phyloP scores from a whole-genome alignment of 2,888 invertebrate species.

The Folsomia manolachei region DNA sequence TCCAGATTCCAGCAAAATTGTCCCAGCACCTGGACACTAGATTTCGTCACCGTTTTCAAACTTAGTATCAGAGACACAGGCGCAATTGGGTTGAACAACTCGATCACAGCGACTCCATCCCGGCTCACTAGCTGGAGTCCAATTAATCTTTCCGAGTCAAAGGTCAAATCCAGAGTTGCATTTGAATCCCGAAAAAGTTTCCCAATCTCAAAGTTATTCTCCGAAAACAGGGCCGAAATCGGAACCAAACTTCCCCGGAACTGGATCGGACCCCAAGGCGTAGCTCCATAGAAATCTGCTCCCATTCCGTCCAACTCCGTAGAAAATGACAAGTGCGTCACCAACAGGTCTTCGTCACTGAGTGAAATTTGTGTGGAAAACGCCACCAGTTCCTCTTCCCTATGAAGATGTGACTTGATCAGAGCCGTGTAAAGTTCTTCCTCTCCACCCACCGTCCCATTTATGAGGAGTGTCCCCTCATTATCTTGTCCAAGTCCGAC shows the following conservation, averaged over 20 bases:
- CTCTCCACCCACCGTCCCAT: constrained; percentile 28
- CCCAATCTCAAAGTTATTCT: constrained; percentile 15
- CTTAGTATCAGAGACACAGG: constrained; percentile 50
- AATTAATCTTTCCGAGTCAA: constrained; percentile 39
- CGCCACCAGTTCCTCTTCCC: neutral
- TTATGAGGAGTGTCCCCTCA: constrained; percentile 20
- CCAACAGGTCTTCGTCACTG: neutral
- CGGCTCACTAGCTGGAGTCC: constrained; percentile 43
- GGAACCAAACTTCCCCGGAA: constrained; percentile 31
- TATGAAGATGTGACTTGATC: neutral
- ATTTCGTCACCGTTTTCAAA: constrained; percentile 35
- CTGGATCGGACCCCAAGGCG: constrained; percentile 40
- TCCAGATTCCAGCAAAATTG: constrained; percentile 52
- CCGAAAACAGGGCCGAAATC: constrained; percentile 29
- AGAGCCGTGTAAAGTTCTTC: constrained; percentile 22
- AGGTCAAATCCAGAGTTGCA: constrained; percentile 26
- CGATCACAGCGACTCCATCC: constrained; percentile 40
- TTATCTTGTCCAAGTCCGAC: constrained; percentile 21
- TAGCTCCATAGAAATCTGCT: constrained; percentile 26
- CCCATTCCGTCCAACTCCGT: constrained; percentile 21
- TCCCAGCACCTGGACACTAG: constrained; percentile 36
- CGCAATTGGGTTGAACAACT: constrained; percentile 51
- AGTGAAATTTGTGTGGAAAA: neutral
- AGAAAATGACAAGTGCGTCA: neutral
- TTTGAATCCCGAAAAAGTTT: constrained; percentile 36